Evolutionary conservation across 2,113 vertebrate genomes (phyloP), one percentile per base, ranked within the genome.

Genomic region (Nesoenas mayeri): DNA sequence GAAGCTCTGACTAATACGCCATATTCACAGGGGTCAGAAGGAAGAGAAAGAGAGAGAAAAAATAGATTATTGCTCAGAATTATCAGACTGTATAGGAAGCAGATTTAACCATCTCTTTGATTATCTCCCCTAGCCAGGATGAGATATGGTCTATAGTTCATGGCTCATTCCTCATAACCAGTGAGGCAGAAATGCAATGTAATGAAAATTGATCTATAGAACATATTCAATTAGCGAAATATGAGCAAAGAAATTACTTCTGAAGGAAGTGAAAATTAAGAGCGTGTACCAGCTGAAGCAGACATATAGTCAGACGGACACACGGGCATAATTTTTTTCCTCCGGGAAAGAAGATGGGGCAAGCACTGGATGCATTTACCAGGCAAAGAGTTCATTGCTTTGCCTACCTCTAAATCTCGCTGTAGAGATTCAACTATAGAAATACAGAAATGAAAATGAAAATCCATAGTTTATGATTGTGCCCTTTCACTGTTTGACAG

Each of bases 141-240:
- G 88, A 96, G 86, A 54, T 79, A 93, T 31, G 18, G 50, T 82
- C 91, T 81, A 13, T n/a, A 75, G 51, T 87, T 91, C 80, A 89
- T 38, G 54, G 77, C 74, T 96, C 13, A 10, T 79, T 91, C 90
- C 72, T 97, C 93, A 50, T 31, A 92, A 81, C 54, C 80, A 82
- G 83, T 58, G 93, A 95, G 86, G 91, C 93, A 94, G 91, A 96
- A 97, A 79, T 48, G 61, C 73, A 91, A 2, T 50, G 65, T 86
- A 95, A 97, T 91, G 93, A 86, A 96, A 96, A 97, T 94, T 86
- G 95, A 96, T 96, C 90, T 79, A 82, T 42, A 92, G 95, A 85
- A 91, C 50, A 25, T 69, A 79, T 26, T 66, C 4, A 0, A 82
- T 91, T 73, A 92, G 54, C 0, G 0, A 96, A 93, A 94, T 89